Percentiles rank a stretch among this genome's conserved stretches.
Conservation (phyloP, 2,113 vertebrate species). For the Bujurquina vittata region DNA sequence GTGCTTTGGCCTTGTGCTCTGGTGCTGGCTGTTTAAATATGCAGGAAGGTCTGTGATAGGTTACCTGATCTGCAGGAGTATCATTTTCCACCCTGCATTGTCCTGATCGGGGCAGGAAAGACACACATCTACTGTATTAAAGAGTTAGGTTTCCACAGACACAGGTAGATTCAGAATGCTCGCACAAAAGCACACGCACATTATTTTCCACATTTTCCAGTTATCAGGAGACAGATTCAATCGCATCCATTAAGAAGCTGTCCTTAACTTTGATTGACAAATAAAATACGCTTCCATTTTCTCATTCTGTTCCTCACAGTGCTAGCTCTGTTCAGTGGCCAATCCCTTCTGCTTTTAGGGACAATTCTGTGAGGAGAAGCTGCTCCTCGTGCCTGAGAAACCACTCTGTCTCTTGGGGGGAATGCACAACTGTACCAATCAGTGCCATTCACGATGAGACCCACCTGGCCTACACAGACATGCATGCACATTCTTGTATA, state of each 20-base stretch:
- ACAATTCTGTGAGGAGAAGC: slow-evolving; percentile 36
- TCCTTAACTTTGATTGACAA: slow-evolving; percentile 73
- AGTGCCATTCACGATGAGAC: slow-evolving; percentile 34
- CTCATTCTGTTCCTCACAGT: slow-evolving; percentile 57
- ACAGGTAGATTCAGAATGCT: slow-evolving; percentile 3
- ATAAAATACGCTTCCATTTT: slow-evolving; percentile 67
- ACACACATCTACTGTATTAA: slow-evolving; percentile 65
- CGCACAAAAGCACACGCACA: slow-evolving; percentile 31
- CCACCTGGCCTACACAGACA: neutral
- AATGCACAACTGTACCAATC: slow-evolving; percentile 43
- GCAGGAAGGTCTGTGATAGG: slow-evolving; percentile 67
- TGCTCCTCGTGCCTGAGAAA: slow-evolving; percentile 19
- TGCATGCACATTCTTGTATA: neutral
- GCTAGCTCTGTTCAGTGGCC: slow-evolving; percentile 54
- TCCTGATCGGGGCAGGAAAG: slow-evolving; percentile 45
- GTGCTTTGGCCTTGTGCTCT: slow-evolving; percentile 17
- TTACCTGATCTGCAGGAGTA: slow-evolving; percentile 69
- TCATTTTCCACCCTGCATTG: slow-evolving; percentile 69
- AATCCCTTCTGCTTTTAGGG: slow-evolving; percentile 26
- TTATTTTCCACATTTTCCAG: slow-evolving; percentile 66
- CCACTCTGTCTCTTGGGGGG: slow-evolving; percentile 17
- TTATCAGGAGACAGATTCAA: slow-evolving; percentile 62
- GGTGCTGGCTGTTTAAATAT: slow-evolving; percentile 68
- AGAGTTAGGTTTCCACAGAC: slow-evolving; percentile 64
- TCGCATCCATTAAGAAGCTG: slow-evolving; percentile 55